Conservation (phyloP, 2,888 invertebrate genomes). For the Anaspis maculata region DNA sequence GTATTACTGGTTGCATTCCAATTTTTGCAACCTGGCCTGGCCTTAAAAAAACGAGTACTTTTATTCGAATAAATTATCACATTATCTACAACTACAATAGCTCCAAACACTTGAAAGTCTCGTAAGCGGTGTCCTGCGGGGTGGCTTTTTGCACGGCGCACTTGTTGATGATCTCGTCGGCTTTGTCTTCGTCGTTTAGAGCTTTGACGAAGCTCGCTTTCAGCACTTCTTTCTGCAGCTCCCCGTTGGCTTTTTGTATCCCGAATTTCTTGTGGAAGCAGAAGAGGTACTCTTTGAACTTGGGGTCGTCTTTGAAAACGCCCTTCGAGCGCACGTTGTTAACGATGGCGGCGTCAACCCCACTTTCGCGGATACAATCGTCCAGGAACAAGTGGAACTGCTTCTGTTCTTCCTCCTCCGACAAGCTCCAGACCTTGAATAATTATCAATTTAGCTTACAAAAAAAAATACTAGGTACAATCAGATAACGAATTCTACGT, state of each 20-base stretch:
- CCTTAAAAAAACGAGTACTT: no score
- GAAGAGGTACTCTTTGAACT: constrained; percentile 20
- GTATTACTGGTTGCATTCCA: no score
- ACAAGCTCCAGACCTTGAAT: no score
- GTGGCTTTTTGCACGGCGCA: constrained; percentile 22
- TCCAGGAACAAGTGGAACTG: constrained; percentile 21
- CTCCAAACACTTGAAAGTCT: constrained; percentile 28
- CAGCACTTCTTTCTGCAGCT: constrained; percentile 21
- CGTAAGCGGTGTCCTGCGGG: constrained; percentile 22
- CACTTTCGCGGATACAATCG: constrained; percentile 23
- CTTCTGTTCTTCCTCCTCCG: no score
- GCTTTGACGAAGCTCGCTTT: constrained; percentile 15
- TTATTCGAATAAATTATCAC: no score
- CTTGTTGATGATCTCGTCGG: constrained; percentile 20
- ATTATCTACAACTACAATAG: no score
- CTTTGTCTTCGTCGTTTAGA: constrained; percentile 11
- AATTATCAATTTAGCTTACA: constrained; percentile 8
- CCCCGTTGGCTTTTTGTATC: constrained; percentile 25
- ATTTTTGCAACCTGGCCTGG: no score
- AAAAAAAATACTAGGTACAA: no score
- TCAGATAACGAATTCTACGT: no score
- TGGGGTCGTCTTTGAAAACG: constrained; percentile 14
- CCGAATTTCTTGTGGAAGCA: constrained; percentile 26
- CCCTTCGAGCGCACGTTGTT: constrained; percentile 25
- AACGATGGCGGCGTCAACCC: constrained; percentile 23